Evolutionary conservation across 2,113 vertebrate genomes (phyloP).

Genomic region (Empidonax alnorum): DNA sequence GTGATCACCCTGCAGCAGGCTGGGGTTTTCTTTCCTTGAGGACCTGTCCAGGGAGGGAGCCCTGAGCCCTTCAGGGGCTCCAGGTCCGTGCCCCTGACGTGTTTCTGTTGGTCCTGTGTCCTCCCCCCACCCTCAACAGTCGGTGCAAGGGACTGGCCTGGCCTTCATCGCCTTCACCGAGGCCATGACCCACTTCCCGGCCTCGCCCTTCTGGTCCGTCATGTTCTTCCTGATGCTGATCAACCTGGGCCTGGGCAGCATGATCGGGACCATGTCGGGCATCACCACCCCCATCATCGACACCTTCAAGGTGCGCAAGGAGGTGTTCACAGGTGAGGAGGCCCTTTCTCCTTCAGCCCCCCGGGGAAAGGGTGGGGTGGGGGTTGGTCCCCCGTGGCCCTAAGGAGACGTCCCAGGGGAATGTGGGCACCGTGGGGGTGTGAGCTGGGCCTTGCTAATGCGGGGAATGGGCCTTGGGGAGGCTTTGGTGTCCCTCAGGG

Average conservation of each 20-base stretch:
- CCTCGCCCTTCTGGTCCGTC: conserved; percentile 95
- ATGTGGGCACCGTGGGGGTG: fast-evolving
- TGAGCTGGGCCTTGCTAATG: not conserved
- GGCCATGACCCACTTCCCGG: conserved; percentile 98
- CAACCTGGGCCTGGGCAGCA: conserved; percentile 96
- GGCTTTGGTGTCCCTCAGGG: no score
- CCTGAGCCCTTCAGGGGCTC: not conserved
- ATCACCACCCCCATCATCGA: conserved; percentile 97
- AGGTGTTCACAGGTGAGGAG: conserved; percentile 95
- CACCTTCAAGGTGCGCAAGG: conserved; percentile 97
- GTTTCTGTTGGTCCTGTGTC: not conserved
- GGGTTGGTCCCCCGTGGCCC: not conserved
- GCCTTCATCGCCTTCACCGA: conserved; percentile 99
- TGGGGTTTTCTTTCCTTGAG: not conserved
- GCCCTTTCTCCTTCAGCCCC: not conserved
- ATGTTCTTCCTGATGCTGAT: conserved; percentile 99
- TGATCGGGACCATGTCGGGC: conserved; percentile 99
- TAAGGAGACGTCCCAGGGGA: not conserved
- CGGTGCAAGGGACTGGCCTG: conserved; percentile 95
- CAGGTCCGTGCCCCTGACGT: not conserved
- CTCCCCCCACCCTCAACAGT: conserved; percentile 68
- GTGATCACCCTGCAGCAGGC: not conserved
- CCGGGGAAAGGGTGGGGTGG: not conserved
- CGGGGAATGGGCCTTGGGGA: not conserved
- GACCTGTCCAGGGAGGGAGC: not conserved